Evolutionary conservation across 2,797 vertebrate genomes (phyloP), one percentile per base, ranked within the genome.

Genomic region (Diplodus puntazzo): DNA sequence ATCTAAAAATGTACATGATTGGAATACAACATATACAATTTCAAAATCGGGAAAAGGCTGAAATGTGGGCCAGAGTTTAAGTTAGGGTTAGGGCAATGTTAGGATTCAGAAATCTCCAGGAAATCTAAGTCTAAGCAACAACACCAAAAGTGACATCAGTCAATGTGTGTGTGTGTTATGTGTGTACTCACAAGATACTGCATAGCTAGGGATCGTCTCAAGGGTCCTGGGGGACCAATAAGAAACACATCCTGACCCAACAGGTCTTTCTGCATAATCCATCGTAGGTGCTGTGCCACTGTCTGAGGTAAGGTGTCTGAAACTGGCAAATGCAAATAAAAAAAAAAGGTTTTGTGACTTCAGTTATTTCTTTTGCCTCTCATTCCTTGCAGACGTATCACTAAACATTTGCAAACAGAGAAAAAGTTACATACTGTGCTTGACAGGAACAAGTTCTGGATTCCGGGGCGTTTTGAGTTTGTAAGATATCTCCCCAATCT

Each of bases 201-300:
- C 98, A 99, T 99, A 21, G 97, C 98, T 89, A 99, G 96, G 27
- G 97, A 97, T 48, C 98, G 94, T 13, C 98, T 95, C 81, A 99
- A 94, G 17, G 98, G 97, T 71, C 98, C 98, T 7, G 98, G 98
- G 30, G 98, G 98, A 23, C 98, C 98, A 14, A 99, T 99, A 21
- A 99, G 97, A 86, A 99, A 99, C 52, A 99, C 91, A 72, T 99
- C 98, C 93, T 99, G 98, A 8, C 98, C 98, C 80, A 99, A 85
- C 77, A 99, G 95, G 77, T 99, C 98, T 88, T 99, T 99, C 88
- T 99, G 98, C 98, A 99, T 98, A 77, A 99, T 98, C 98, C 98
- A 99, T 94, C 97, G 95, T 25, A 99, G 95, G 90, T 99, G 97
- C 53, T 98, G 97, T 80, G 93, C 92, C 42, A 98, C 92, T 11